Percentiles rank a stretch among this genome's conserved stretches.
These are phyloP conservation scores for Aphelinus certus DNA, from an alignment of 1,140 invertebrate species.

Conservation along the genomic window DNA sequence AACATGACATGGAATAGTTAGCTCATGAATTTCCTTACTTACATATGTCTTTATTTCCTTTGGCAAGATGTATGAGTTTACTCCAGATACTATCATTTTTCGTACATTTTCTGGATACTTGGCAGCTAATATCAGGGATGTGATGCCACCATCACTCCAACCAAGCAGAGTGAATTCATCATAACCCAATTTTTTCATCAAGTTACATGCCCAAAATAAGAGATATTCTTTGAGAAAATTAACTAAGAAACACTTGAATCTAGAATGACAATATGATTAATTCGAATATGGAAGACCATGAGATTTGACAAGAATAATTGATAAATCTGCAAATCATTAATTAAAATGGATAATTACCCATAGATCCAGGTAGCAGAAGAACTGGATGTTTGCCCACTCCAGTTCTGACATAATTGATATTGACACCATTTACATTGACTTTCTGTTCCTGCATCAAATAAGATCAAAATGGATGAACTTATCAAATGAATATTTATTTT, in stretches of 20 bases:
- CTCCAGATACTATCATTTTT: constrained; percentile 82
- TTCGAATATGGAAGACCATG: neutral
- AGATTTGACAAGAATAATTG: too few species aligned
- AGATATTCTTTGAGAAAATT: constrained; percentile 82
- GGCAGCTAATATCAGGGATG: constrained; percentile 77
- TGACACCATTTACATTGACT: neutral
- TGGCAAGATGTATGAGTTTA: constrained; percentile 78
- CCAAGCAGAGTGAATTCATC: constrained; percentile 81
- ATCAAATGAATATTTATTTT: too few species aligned
- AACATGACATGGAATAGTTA: too few species aligned
- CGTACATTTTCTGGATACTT: constrained; percentile 73
- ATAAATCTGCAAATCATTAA: neutral
- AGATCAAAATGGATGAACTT: too few species aligned
- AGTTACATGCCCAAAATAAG: constrained; percentile 73
- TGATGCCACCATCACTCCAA: constrained; percentile 90
- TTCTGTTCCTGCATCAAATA: neutral
- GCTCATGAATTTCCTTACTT: constrained; percentile 50
- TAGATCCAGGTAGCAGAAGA: neutral
- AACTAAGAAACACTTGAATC: constrained; percentile 70
- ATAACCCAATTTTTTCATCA: constrained; percentile 78
- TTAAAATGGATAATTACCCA: neutral
- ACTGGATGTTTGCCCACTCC: constrained; percentile 70
- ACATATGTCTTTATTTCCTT: constrained; percentile 75
- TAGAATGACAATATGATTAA: neutral
- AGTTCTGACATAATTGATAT: constrained; percentile 69